phyloP scores from a whole-genome alignment of 2,113 vertebrate species.

The Nipponia nippon region DNA sequence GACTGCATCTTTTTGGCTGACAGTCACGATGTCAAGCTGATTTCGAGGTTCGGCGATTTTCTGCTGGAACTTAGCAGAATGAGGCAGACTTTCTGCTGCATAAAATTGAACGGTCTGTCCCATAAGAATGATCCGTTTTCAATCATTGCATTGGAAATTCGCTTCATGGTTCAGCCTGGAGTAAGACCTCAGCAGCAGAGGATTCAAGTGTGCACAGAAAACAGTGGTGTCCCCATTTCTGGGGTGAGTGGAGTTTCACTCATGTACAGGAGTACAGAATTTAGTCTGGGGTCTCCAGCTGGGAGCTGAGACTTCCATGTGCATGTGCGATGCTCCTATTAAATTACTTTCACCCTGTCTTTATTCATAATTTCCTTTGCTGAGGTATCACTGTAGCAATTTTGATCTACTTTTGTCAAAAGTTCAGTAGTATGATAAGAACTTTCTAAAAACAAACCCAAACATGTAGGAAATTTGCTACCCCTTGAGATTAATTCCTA shows the following conservation, averaged over 20 bases:
- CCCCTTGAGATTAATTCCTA: not conserved
- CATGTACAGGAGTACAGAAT: not conserved
- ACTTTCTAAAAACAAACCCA: not conserved
- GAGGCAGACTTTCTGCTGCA: not conserved
- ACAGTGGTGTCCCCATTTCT: not conserved
- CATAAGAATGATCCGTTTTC: rapidly evolving
- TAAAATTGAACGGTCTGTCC: not conserved
- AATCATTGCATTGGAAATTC: not conserved
- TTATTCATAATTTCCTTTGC: not conserved
- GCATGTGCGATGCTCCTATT: not conserved
- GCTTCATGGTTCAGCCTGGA: not conserved
- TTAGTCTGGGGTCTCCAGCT: not conserved
- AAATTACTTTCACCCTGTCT: not conserved
- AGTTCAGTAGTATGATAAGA: not conserved
- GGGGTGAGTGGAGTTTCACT: not conserved
- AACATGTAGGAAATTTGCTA: not conserved
- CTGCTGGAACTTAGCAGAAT: not conserved
- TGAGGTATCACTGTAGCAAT: not conserved
- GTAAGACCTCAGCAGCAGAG: not conserved
- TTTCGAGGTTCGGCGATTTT: not conserved
- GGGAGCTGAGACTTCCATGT: not conserved
- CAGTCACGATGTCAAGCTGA: not conserved
- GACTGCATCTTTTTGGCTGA: not conserved
- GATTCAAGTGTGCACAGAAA: not conserved
- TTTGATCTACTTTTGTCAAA: not conserved